These are phyloP conservation scores for Salvelinus fontinalis DNA, from an alignment of 2,113 vertebrate species.

Conservation along the genomic window DNA sequence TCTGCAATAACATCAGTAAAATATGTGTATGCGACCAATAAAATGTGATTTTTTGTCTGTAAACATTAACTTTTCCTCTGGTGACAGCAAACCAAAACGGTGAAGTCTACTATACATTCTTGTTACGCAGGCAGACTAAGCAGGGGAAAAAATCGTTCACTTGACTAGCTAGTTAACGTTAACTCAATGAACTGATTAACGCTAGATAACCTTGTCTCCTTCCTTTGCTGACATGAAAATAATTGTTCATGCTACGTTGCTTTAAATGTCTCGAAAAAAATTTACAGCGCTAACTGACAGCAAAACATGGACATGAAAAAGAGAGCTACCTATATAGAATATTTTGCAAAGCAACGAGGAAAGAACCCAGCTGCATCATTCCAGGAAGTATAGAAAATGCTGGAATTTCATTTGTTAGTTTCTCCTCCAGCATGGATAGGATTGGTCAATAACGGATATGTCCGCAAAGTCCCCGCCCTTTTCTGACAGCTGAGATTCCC, in stretches of 20 bases:
- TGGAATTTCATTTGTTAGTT: constrained; percentile 54
- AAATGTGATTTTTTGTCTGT: no score
- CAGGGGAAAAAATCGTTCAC: not conserved
- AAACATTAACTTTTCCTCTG: no score
- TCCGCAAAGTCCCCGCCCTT: constrained; percentile 55
- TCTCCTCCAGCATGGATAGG: not conserved
- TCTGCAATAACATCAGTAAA: no score
- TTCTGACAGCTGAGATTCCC: constrained; percentile 65
- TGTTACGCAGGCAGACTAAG: no score
- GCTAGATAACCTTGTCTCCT: not conserved
- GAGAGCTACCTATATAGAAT: not conserved
- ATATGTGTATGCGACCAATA: no score
- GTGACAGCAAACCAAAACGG: no score
- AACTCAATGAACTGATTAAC: no score
- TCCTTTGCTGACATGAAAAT: not conserved
- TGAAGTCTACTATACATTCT: no score
- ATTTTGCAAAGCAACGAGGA: not conserved
- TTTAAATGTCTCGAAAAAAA: not conserved
- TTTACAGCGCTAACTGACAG: not conserved
- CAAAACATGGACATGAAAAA: not conserved
- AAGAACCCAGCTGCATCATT: constrained; percentile 10
- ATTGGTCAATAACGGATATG: constrained; percentile 47
- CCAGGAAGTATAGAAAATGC: constrained; percentile 20
- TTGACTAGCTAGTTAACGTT: not conserved
- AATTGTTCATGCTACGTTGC: not conserved